These are phyloP conservation scores for Paradoxurus hermaphroditus DNA, from an alignment of 2,113 vertebrate genomes.

Conservation along the genomic window DNA sequence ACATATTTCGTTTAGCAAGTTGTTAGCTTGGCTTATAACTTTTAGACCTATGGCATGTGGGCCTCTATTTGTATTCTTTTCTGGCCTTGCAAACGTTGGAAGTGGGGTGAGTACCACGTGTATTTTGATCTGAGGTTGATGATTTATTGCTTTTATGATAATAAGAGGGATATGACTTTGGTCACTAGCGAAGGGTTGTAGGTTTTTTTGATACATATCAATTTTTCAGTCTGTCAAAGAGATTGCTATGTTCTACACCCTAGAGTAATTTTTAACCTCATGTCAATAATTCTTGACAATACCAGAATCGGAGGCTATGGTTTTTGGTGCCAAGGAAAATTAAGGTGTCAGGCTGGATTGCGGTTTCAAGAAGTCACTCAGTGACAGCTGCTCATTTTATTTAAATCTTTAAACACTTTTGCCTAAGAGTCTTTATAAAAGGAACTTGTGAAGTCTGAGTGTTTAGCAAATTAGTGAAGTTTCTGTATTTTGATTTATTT, in stretches of 20 bases:
- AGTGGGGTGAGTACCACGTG: background rate
- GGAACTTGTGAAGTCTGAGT: background rate
- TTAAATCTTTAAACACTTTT: conserved; percentile 26
- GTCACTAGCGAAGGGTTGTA: background rate
- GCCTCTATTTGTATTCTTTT: background rate
- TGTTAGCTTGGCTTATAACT: background rate
- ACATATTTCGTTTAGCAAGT: background rate
- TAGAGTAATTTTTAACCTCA: background rate
- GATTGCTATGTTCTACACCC: background rate
- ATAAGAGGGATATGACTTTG: background rate
- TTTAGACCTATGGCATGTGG: background rate
- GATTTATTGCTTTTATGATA: background rate
- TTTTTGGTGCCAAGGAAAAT: conserved; percentile 17
- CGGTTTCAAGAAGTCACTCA: background rate
- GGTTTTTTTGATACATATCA: background rate
- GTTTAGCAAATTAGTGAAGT: conserved; percentile 28
- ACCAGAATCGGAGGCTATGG: background rate
- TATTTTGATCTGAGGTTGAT: background rate
- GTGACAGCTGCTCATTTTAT: background rate
- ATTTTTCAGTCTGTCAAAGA: conserved; percentile 15
- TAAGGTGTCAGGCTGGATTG: background rate
- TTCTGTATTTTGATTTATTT: conserved; percentile 42
- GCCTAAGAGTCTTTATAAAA: background rate
- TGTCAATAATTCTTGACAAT: background rate
- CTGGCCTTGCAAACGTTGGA: background rate